Evolutionary conservation across 2,888 invertebrate genomes (phyloP).

Genomic region (Lasioglossum malachurum): DNA sequence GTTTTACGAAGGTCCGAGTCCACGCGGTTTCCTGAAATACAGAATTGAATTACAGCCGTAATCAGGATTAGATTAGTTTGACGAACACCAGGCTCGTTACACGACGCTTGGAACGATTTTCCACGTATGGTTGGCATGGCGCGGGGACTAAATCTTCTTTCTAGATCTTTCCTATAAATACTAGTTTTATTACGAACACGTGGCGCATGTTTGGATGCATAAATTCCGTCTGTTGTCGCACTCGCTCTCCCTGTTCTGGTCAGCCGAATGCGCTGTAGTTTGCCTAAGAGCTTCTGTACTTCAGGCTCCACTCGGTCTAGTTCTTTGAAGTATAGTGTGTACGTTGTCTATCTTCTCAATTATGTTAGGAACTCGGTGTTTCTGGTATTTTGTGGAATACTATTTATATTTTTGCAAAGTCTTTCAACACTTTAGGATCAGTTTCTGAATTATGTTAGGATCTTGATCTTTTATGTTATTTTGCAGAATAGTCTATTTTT

Average conservation of each 20-base stretch:
- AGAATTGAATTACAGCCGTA: background rate
- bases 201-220: conserved; percentile 61
- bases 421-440: too few species aligned
- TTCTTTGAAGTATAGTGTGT: conserved; percentile 15
- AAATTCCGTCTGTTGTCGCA: conserved; percentile 57
- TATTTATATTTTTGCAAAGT: too few species aligned
- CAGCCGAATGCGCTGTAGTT: conserved; percentile 28
- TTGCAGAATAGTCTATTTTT: background rate
- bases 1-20: background rate
- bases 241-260: background rate
- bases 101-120: background rate
- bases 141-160: background rate
- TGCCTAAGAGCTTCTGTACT: background rate
- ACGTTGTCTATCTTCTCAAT: background rate
- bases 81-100: background rate
- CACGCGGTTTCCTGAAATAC: background rate
- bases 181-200: conserved; percentile 60
- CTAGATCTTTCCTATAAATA: conserved; percentile 66
- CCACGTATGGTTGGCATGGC: background rate
- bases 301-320: background rate
- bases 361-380: background rate
- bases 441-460: background rate
- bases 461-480: background rate
- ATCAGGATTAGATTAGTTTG: background rate
- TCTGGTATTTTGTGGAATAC: too few species aligned